A percentile compares a stretch with the other conserved stretches of the same genome.
These are phyloP conservation scores for Caenorhabditis virilis DNA, from an alignment of 2,888 invertebrate genomes.

Conservation along the genomic window DNA sequence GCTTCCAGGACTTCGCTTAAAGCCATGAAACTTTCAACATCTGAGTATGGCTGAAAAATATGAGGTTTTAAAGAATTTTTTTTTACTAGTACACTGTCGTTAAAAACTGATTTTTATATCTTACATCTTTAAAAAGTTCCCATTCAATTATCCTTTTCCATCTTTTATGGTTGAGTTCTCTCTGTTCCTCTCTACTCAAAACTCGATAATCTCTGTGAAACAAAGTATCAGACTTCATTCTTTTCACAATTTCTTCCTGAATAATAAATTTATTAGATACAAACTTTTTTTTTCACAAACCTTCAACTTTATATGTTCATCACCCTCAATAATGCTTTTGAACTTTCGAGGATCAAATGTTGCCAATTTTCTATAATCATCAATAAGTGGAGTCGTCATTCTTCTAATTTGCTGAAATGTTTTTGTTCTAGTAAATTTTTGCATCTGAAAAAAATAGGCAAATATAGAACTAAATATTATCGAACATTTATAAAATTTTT, in stretches of 20 bases:
- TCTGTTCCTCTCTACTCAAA: conserved; percentile 71
- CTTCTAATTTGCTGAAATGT: too few relatives aligned
- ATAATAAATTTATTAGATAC: background rate
- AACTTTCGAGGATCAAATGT: conserved; percentile 87
- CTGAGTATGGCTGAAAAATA: conserved; percentile 24
- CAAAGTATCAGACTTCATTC: conserved; percentile 28
- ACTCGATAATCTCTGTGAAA: conserved; percentile 48
- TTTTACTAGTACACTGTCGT: background rate
- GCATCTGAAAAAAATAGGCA: too few relatives aligned
- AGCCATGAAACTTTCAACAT: conserved; percentile 29
- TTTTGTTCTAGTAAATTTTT: too few relatives aligned
- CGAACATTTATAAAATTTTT: too few relatives aligned
- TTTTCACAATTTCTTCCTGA: conserved; percentile 15
- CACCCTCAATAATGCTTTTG: conserved; percentile 81
- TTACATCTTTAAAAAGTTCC: conserved; percentile 73
- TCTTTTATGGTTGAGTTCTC: conserved; percentile 71
- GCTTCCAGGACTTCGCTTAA: conserved; percentile 43
- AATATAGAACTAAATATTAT: too few relatives aligned
- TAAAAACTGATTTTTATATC: conserved; percentile 17
- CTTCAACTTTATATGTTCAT: conserved; percentile 79
- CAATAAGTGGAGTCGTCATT: conserved; percentile 35
- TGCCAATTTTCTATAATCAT: conserved; percentile 70
- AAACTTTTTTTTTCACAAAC: too few relatives aligned
- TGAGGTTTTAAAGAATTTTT: background rate
- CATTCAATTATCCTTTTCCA: conserved; percentile 76